These are phyloP conservation scores for Sinhomidia bicolor DNA, from an alignment of 2,888 invertebrate species.

Conservation along the genomic window DNA sequence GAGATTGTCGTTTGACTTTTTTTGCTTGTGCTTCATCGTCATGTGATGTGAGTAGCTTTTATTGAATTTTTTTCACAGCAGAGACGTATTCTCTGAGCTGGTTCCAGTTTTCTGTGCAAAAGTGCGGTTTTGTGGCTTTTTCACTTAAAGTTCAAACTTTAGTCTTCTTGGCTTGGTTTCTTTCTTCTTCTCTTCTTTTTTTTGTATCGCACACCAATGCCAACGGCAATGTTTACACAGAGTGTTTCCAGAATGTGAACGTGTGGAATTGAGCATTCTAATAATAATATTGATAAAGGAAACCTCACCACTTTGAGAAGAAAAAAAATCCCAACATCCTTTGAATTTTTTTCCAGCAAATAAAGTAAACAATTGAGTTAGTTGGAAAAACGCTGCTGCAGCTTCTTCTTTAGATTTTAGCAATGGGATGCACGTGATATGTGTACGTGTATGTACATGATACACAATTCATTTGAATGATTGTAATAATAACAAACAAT, in stretches of 20 bases:
- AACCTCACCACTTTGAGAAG: not conserved
- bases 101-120: not conserved
- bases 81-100: not conserved
- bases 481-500: too few relatives aligned
- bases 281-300: not conserved
- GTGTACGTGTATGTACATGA: too few relatives aligned
- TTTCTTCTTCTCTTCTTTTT: too few relatives aligned
- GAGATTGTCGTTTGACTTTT: not conserved
- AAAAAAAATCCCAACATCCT: too few relatives aligned
- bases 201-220: constrained; percentile 1
- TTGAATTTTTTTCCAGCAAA: not conserved
- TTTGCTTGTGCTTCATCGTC: not conserved
- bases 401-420: not conserved
- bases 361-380: constrained; percentile 1
- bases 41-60: too few relatives aligned
- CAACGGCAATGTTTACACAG: constrained; percentile 21
- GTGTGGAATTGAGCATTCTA: not conserved
- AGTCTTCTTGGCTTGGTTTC: not conserved
- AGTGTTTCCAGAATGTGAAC: not conserved
- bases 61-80: too few relatives aligned
- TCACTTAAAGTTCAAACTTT: not conserved
- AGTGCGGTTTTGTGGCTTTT: not conserved
- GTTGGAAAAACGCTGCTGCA: not conserved
- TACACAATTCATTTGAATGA: too few relatives aligned
- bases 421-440: too few relatives aligned